Conservation (phyloP, 1,140 invertebrate species). For the Probaryconus sp. region DNA sequence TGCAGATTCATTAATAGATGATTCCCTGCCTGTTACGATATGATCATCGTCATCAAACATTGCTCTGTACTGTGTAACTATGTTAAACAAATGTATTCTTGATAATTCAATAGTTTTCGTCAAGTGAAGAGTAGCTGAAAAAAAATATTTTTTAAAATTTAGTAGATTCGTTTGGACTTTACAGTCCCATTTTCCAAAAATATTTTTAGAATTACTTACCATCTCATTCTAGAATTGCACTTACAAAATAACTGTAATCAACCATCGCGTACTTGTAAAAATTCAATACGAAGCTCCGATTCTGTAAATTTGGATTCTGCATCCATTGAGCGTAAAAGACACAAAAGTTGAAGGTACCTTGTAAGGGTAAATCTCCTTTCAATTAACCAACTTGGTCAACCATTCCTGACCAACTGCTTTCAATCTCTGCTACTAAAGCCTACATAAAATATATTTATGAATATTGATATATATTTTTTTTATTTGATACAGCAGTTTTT, state of each 20-base stretch:
- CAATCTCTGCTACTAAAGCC: slow-evolving; percentile 92
- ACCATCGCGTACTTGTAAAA: slow-evolving; percentile 92
- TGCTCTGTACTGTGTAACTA: slow-evolving; percentile 95
- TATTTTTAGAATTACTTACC: slow-evolving; percentile 78
- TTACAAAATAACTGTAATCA: slow-evolving; percentile 91
- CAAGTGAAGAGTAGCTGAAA: slow-evolving; percentile 87
- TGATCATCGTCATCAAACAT: slow-evolving; percentile 91
- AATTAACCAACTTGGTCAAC: slow-evolving; percentile 91
- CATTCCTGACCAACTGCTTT: slow-evolving; percentile 92
- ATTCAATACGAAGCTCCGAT: slow-evolving; percentile 92
- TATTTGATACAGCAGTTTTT: too few relatives aligned
- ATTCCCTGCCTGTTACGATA: slow-evolving; percentile 75
- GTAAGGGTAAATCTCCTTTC: slow-evolving; percentile 90
- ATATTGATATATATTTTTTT: slow-evolving; percentile 19
- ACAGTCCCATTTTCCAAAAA: too few relatives aligned
- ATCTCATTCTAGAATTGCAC: slow-evolving; percentile 87
- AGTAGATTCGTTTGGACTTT: too few relatives aligned
- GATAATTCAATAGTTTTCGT: slow-evolving; percentile 93
- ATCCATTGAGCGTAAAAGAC: slow-evolving; percentile 91
- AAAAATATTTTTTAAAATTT: too few relatives aligned
- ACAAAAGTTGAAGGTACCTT: slow-evolving; percentile 90
- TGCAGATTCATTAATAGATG: slow-evolving; percentile 83
- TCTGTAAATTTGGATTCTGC: slow-evolving; percentile 90
- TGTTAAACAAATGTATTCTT: slow-evolving; percentile 96
- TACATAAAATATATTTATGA: slow-evolving; percentile 73